phyloP scores from a whole-genome alignment of 2,797 vertebrate species.

The Craterocephalus amniculus region DNA sequence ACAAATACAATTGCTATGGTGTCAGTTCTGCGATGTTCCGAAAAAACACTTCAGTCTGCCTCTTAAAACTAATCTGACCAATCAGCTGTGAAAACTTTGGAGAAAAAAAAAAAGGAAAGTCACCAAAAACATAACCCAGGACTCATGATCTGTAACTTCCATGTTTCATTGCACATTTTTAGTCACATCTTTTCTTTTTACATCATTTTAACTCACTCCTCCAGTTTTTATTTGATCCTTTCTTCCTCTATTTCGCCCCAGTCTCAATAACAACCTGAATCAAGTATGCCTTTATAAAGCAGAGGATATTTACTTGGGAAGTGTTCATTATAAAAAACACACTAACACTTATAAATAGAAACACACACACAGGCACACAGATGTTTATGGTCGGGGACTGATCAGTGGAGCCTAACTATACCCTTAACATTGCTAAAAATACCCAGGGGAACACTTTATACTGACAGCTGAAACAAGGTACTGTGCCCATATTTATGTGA shows the following conservation, averaged over 20 bases:
- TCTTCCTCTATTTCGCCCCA: conserved; percentile 12
- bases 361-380: conserved; percentile 31
- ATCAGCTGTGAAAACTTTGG: not conserved
- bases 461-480: conserved; percentile 79
- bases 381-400: conserved; percentile 63
- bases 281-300: conserved; percentile 48
- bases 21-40: not conserved
- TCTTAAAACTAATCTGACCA: not conserved
- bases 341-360: conserved; percentile 49
- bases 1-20: not conserved
- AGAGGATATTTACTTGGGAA: conserved; percentile 50
- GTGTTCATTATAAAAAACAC: conserved; percentile 50
- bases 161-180: not conserved
- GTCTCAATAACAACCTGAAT: conserved; percentile 42
- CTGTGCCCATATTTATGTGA: conserved; percentile 64
- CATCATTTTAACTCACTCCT: conserved; percentile 4
- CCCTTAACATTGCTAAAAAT: conserved; percentile 63
- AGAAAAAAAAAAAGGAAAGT: not conserved
- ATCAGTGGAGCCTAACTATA: conserved; percentile 71
- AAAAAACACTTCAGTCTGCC: not conserved
- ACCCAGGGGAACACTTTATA: conserved; percentile 58
- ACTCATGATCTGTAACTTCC: not conserved
- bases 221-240: conserved; percentile 29
- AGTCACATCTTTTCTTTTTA: conserved; percentile 9
- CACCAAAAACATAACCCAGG: not conserved